Evolutionary conservation across 1,140 invertebrate species (phyloP).

Genomic region (Galleria mellonella): DNA sequence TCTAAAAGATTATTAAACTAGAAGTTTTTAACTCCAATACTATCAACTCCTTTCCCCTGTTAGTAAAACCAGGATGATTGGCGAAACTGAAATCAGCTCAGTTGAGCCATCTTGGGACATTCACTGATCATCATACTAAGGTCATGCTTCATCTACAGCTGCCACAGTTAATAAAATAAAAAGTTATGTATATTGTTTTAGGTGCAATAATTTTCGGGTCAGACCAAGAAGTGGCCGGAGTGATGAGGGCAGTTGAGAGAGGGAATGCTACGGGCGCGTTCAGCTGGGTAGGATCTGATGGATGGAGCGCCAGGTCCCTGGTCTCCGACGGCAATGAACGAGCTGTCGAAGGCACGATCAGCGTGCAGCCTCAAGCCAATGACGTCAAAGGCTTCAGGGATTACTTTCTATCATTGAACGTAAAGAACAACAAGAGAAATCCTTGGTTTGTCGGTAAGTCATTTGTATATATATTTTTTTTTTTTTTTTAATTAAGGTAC

Average conservation of each 20-base stretch:
- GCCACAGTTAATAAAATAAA: too few species aligned
- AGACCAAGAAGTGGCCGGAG: conserved; percentile 95
- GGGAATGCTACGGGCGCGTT: conserved; percentile 92
- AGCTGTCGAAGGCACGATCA: conserved; percentile 93
- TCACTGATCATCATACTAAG: too few species aligned
- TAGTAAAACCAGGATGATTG: too few species aligned
- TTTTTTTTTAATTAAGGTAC: too few species aligned
- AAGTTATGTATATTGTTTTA: conserved; percentile 45
- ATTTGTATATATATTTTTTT: neutral
- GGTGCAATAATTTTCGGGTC: conserved; percentile 97
- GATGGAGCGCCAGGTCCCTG: conserved; percentile 90
- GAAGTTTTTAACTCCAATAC: too few species aligned
- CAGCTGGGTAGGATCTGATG: conserved; percentile 96
- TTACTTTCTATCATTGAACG: conserved; percentile 90
- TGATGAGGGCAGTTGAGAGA: conserved; percentile 92
- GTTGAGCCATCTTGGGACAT: too few species aligned
- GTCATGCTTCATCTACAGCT: too few species aligned
- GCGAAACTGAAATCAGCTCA: too few species aligned
- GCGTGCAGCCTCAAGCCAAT: conserved; percentile 92
- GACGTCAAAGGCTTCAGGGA: conserved; percentile 90
- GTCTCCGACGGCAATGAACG: conserved; percentile 92
- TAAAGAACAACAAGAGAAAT: conserved; percentile 91
- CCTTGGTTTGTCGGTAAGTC: conserved; percentile 94
- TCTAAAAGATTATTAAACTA: too few species aligned
- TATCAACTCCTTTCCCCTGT: too few species aligned